Evolutionary conservation across 2,113 vertebrate species (phyloP).

Genomic region (Sphyrna mokarran): DNA sequence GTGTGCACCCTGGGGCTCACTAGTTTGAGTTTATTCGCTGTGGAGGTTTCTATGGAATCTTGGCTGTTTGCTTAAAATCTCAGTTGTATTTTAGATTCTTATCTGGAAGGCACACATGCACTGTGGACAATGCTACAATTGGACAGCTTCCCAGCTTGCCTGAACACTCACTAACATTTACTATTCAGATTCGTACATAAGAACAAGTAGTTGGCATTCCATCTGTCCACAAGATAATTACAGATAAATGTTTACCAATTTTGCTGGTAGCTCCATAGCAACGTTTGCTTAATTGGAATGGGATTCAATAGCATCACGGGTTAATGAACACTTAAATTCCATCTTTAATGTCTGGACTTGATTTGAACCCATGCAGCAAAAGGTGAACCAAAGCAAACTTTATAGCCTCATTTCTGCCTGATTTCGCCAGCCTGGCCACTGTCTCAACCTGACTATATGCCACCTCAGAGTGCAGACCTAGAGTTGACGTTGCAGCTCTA

Average conservation of each 20-base stretch:
- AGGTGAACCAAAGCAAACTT: background rate
- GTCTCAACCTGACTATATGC: background rate
- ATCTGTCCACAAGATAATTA: background rate
- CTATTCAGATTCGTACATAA: background rate
- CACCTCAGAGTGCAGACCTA: background rate
- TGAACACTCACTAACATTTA: background rate
- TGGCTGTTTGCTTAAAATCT: background rate
- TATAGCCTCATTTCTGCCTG: background rate
- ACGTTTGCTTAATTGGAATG: background rate
- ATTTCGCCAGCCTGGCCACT: background rate
- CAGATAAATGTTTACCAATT: background rate
- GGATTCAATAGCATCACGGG: background rate
- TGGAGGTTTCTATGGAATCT: background rate
- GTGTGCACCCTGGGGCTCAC: background rate
- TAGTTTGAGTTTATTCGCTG: background rate
- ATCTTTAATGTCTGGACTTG: background rate
- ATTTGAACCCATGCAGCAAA: background rate
- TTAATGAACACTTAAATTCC: background rate
- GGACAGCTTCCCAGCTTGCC: background rate
- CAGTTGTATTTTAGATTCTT: background rate
- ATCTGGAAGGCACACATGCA: background rate
- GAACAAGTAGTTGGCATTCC: background rate
- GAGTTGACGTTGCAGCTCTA: background rate
- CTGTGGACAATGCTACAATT: background rate
- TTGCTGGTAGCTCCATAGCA: background rate